Evolutionary conservation across 2,113 vertebrate genomes (phyloP).

Genomic region (Megaceryle maxima): DNA sequence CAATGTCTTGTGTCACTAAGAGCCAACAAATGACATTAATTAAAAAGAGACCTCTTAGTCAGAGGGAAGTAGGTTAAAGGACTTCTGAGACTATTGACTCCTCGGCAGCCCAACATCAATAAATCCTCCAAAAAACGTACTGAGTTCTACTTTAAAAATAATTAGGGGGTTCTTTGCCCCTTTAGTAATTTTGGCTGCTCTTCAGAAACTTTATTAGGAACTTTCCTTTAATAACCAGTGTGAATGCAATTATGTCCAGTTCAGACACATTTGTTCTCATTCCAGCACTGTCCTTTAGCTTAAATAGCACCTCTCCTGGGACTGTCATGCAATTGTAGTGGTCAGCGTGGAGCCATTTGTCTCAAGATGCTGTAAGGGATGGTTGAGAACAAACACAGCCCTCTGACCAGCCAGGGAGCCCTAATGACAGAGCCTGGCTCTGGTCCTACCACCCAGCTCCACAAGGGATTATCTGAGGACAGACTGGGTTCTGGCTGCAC

Average conservation of each 20-base stretch:
- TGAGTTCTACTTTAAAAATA: neutral
- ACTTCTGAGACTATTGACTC: neutral
- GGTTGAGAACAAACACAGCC: conserved; percentile 2
- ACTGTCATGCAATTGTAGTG: neutral
- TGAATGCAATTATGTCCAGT: neutral
- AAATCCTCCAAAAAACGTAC: neutral
- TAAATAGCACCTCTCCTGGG: neutral
- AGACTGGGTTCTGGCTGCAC: neutral
- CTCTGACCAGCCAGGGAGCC: neutral
- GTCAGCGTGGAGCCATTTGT: conserved; percentile 21
- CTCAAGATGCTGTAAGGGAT: neutral
- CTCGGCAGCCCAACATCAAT: neutral
- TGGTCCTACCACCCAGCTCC: neutral
- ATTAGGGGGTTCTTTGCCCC: neutral
- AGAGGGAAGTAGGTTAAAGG: neutral
- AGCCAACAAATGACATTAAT: neutral
- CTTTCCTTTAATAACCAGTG: neutral
- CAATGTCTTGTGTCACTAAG: neutral
- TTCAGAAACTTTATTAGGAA: neutral
- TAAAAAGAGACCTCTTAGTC: neutral
- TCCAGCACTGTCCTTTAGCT: neutral
- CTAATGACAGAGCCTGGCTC: neutral
- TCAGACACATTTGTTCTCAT: neutral
- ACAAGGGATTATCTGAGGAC: conserved; percentile 24
- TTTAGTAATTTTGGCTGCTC: neutral